Evolutionary conservation across 2,113 vertebrate genomes (phyloP).

Genomic region (Sialia sialis): DNA sequence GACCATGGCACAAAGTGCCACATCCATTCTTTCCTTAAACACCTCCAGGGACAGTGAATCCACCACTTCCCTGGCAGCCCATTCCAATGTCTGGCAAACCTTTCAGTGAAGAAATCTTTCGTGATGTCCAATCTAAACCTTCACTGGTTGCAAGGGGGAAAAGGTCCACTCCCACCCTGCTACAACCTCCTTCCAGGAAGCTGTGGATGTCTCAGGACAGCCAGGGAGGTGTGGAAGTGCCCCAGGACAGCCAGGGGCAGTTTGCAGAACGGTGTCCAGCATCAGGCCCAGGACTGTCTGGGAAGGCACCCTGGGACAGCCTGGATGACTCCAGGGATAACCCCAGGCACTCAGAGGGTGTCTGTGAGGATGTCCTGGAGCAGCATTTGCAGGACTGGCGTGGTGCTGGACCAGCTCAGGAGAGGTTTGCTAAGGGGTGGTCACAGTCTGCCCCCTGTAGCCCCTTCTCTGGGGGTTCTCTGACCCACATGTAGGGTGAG

Average conservation of each 20-base stretch:
- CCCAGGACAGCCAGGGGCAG: not conserved
- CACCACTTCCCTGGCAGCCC: not conserved
- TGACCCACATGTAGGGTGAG: not conserved
- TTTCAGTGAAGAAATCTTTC: not conserved
- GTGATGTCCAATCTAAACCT: not conserved
- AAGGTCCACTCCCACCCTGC: not conserved
- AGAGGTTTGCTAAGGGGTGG: not conserved
- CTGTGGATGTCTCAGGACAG: not conserved
- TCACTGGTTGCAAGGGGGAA: not conserved
- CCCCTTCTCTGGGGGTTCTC: not conserved
- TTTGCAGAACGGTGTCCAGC: not conserved
- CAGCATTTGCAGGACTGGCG: not conserved
- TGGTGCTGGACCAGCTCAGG: not conserved
- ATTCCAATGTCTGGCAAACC: not conserved
- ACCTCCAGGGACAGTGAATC: no score
- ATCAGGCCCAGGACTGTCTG: fast-evolving
- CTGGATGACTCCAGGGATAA: not conserved
- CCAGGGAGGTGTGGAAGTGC: no score
- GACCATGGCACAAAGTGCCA: not conserved
- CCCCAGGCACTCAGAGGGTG: not conserved
- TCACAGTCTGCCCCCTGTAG: not conserved
- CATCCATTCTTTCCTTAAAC: not conserved
- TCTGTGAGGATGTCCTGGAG: not conserved
- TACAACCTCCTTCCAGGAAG: not conserved
- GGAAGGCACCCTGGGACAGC: not conserved